phyloP scores from a whole-genome alignment of 1,140 invertebrate species.

The Drosophila navojoa region DNA sequence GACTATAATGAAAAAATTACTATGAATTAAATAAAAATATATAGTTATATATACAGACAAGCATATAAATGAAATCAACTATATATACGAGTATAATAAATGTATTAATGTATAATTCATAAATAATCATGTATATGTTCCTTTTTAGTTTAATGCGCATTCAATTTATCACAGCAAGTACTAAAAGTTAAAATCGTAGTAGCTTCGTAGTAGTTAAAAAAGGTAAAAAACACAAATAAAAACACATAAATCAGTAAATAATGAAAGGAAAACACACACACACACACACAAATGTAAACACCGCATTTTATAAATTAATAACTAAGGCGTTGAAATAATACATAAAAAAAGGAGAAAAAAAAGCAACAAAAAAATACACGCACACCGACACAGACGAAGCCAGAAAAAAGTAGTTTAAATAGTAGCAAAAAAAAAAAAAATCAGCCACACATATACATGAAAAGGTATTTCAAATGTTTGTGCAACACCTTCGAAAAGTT shows the following conservation, averaged over 20 bases:
- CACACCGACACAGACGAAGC: slow-evolving; percentile 21
- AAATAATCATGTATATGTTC: slow-evolving; percentile 82
- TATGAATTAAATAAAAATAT: slow-evolving; percentile 64
- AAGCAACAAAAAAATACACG: slow-evolving; percentile 16
- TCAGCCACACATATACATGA: slow-evolving; percentile 35
- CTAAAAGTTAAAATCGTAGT: slow-evolving; percentile 68
- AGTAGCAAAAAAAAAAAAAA: slow-evolving; percentile 52
- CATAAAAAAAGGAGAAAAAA: slow-evolving; percentile 32
- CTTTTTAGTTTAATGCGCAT: slow-evolving; percentile 82
- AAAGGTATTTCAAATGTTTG: slow-evolving; percentile 72
- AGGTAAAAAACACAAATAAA: slow-evolving; percentile 27
- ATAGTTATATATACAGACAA: slow-evolving; percentile 45
- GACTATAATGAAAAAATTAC: slow-evolving; percentile 73
- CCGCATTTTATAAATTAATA: slow-evolving; percentile 61
- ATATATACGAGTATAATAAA: slow-evolving; percentile 39
- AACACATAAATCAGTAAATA: slow-evolving; percentile 15
- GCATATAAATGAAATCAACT: slow-evolving; percentile 59
- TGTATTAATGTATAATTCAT: slow-evolving; percentile 53
- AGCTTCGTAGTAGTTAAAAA: slow-evolving; percentile 70
- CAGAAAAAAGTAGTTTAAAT: slow-evolving; percentile 65
- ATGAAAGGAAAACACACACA: slow-evolving; percentile 21
- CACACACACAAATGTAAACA: slow-evolving; percentile 33
- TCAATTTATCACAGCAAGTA: slow-evolving; percentile 61
- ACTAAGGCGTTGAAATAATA: slow-evolving; percentile 58
- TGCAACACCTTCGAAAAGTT: slow-evolving; percentile 66